Conservation (phyloP, 2,888 invertebrate species). For the Drosophila melanosoma region DNA sequence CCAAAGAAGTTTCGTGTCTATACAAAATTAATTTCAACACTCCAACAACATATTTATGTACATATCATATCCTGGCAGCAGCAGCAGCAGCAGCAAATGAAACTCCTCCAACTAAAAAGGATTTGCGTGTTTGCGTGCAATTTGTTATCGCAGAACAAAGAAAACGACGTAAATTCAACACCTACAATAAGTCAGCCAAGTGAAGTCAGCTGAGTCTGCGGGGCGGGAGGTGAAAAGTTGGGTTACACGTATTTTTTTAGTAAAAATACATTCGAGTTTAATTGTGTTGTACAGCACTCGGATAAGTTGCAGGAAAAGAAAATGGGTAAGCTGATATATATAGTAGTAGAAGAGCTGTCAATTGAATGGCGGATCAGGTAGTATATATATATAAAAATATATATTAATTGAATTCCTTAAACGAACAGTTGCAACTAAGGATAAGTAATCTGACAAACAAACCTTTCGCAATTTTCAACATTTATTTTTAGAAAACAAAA, state of each 20-base stretch:
- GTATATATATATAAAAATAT: too few species aligned
- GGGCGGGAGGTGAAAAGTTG: slow-evolving; percentile 9
- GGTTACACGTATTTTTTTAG: slow-evolving; percentile 13
- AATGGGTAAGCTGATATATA: not conserved
- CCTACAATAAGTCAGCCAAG: slow-evolving; percentile 60
- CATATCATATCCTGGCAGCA: slow-evolving; percentile 26
- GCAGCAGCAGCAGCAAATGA: not conserved
- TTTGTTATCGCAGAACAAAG: slow-evolving; percentile 67
- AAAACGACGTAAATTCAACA: slow-evolving; percentile 72
- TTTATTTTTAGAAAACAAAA: not conserved
- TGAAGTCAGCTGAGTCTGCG: not conserved
- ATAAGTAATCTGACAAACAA: not conserved
- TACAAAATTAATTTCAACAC: slow-evolving; percentile 69
- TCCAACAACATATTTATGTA: slow-evolving; percentile 38
- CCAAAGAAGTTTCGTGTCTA: slow-evolving; percentile 59
- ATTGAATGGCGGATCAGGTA: not conserved
- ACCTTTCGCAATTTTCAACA: not conserved
- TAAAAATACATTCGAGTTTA: slow-evolving; percentile 45
- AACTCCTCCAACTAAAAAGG: slow-evolving; percentile 17
- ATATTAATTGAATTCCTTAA: not conserved
- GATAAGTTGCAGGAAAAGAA: not conserved
- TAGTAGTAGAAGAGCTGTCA: not conserved
- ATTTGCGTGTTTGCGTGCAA: slow-evolving; percentile 70
- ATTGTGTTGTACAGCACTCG: slow-evolving; percentile 37
- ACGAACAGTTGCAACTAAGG: not conserved